Conservation (phyloP, 2,797 vertebrate genomes). For the Xiphorhynchus erythropygius region DNA sequence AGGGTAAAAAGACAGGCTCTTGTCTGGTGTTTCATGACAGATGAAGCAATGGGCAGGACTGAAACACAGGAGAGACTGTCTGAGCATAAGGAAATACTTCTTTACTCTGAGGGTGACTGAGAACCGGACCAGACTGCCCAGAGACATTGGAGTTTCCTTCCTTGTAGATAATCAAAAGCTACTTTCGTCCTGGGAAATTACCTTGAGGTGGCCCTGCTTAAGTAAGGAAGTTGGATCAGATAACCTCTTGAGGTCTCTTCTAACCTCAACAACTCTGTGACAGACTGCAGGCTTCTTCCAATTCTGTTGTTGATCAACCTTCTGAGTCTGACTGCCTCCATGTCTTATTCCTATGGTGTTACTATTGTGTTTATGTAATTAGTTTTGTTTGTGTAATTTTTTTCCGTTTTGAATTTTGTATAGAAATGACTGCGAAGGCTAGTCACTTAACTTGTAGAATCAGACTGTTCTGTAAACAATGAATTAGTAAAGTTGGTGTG, state of each 20-base stretch:
- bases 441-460: neutral
- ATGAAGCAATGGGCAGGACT: neutral
- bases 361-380: neutral
- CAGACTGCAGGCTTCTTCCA: neutral
- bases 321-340: neutral
- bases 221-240: neutral
- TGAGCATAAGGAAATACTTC: neutral
- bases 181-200: neutral
- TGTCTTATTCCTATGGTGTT: neutral
- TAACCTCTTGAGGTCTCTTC: neutral
- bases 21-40: no score
- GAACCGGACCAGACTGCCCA: neutral
- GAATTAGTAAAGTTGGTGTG: neutral
- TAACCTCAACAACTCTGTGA: neutral
- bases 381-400: neutral
- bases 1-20: no score
- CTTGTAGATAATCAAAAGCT: neutral
- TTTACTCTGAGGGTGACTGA: neutral
- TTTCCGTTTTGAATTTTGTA: neutral
- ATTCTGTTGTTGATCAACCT: neutral
- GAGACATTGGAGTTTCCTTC: neutral
- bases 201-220: neutral
- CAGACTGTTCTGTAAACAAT: neutral
- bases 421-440: neutral
- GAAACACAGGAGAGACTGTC: neutral